Evolutionary conservation across 2,113 vertebrate species (phyloP), one percentile per base, ranked within the genome.

Genomic region (Gavialis gangeticus): DNA sequence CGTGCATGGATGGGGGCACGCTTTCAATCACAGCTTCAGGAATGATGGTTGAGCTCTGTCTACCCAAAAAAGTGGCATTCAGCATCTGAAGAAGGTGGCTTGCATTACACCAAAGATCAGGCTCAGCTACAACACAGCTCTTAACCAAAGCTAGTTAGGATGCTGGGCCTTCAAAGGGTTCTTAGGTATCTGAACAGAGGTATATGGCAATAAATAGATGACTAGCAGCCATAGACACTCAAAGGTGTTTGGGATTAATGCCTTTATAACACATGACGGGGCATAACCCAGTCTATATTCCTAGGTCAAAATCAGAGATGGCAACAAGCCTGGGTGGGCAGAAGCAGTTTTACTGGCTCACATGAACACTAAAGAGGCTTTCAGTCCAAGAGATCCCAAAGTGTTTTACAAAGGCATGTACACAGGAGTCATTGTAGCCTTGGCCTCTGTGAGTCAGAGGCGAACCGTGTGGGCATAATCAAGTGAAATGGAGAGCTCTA

Each of bases 401-500:
- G n/a, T 67, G 58, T 73, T 77, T 59, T 85, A 67, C 85, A 88
- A 75, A 82, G 56, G 85, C n/a, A 89, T 64, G 12, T 88, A n/a
- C n/a, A 30, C 56, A 11, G 27, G 13, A 88, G 57, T 69, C 75
- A 67, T 4, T 10, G 28, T 28, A 11, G 17, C 30, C 28, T 19
- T 34, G 66, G 28, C 17, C 18, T 17, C n/a, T 19, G 28, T 18
- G n/a, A 18, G 57, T 69, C 75, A 67, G 34, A 18, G 25, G 10
- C 60, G 17, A 66, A 25, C 75, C 62, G 0, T 0, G 2, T 12
- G 27, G 56, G 30, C 25, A 4, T 16, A 16, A 30, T 25, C 25
- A 54, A 4, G 22, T 9, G 34, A 46, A 60, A 34, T 14, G 46
- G 10, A 5, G 0, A 15, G 58, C 28, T 56, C 82, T 46, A 46